These are phyloP conservation scores for Poecilia wingei DNA, from an alignment of 2,797 vertebrate species.

Conservation along the genomic window DNA sequence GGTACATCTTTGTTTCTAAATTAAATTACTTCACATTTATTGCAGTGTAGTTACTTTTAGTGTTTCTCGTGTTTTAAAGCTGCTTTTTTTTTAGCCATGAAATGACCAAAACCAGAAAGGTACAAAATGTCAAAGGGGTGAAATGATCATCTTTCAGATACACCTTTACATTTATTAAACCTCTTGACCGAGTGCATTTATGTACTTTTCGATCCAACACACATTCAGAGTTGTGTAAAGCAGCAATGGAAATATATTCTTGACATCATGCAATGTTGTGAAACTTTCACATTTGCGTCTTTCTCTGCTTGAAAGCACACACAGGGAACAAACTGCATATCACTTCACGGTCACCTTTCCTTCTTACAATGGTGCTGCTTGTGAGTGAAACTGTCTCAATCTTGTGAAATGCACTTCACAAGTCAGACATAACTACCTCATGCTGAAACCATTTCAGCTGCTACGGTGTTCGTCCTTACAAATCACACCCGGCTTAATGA, in stretches of 20 bases:
- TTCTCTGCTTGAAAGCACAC: background rate
- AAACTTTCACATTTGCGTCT: background rate
- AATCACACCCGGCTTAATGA: constrained; percentile 52
- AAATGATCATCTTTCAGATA: background rate
- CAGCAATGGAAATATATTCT: constrained; percentile 2
- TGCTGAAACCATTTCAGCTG: constrained; percentile 51
- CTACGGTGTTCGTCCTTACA: constrained; percentile 47
- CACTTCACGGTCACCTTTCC: constrained; percentile 28
- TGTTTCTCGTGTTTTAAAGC: background rate
- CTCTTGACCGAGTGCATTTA: background rate
- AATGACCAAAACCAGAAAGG: background rate
- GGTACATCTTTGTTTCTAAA: background rate
- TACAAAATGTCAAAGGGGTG: constrained; percentile 25
- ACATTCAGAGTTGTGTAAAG: background rate
- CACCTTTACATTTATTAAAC: background rate
- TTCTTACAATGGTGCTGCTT: constrained; percentile 3
- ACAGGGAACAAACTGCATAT: constrained; percentile 28
- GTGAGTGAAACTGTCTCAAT: constrained; percentile 49
- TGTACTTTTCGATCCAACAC: constrained; percentile 1
- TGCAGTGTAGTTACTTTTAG: background rate
- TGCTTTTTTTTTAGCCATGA: background rate
- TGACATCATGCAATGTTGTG: constrained; percentile 5
- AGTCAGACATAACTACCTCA: constrained; percentile 64
- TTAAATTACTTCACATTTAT: background rate
- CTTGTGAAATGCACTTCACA: constrained; percentile 58